Percentiles rank a stretch among this genome's conserved stretches.
These are phyloP conservation scores for Stichodactyla helianthus DNA, from an alignment of 64 coral and sea anemone genomes.

Conservation along the genomic window DNA sequence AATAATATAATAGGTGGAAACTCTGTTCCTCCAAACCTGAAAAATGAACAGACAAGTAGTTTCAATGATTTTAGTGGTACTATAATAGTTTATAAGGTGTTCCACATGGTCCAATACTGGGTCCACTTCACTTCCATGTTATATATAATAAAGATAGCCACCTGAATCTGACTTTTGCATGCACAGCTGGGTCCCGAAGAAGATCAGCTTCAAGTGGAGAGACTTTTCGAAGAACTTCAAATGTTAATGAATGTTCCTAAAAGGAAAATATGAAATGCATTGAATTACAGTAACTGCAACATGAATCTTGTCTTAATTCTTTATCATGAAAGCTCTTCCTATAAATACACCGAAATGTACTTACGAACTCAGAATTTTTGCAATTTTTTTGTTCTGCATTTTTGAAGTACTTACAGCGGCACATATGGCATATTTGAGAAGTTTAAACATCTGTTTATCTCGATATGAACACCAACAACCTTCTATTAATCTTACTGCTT, in stretches of 20 bases:
- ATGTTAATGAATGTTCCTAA: slow-evolving; percentile 95
- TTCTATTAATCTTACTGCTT: slow-evolving; percentile 78
- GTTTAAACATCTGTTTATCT: slow-evolving; percentile 93
- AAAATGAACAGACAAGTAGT: not conserved
- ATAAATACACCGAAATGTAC: too few species aligned
- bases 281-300: not conserved
- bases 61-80: not conserved
- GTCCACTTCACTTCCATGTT: not conserved
- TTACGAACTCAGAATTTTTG: not conserved
- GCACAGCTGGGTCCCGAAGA: slow-evolving; percentile 70
- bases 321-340: too few species aligned
- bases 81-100: not conserved
- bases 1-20: slow-evolving; percentile 96
- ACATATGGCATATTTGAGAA: slow-evolving; percentile 97
- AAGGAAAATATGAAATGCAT: slow-evolving; percentile 6
- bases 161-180: slow-evolving; percentile 95
- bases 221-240: slow-evolving; percentile 91
- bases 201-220: slow-evolving; percentile 91
- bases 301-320: too few species aligned
- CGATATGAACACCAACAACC: slow-evolving; percentile 81
- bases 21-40: slow-evolving; percentile 92
- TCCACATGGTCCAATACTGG: not conserved
- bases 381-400: not conserved
- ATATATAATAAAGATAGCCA: slow-evolving; percentile 5
- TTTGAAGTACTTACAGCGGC: slow-evolving; percentile 73